Conservation (phyloP, 1,140 invertebrate genomes). For the Drosophila lacteicornis region DNA sequence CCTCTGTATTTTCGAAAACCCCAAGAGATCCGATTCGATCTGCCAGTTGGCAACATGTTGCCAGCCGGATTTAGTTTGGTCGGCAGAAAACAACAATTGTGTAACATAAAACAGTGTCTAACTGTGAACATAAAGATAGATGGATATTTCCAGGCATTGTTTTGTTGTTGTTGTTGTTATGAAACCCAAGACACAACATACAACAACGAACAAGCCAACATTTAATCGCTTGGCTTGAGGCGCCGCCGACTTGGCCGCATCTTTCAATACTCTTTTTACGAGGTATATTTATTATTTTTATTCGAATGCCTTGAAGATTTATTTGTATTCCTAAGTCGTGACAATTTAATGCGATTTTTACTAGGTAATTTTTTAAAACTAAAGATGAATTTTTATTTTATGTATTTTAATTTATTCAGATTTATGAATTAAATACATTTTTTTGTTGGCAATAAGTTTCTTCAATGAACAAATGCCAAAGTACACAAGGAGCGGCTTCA, state of each 20-base stretch:
- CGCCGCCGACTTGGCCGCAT: constrained; percentile 17
- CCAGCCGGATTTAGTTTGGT: constrained; percentile 34
- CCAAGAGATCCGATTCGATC: constrained; percentile 21
- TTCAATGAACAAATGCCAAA: no score
- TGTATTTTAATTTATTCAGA: no score
- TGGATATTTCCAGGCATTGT: constrained; percentile 79
- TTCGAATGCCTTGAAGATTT: background rate
- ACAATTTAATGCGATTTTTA: no score
- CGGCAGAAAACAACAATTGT: constrained; percentile 43
- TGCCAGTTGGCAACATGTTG: constrained; percentile 44
- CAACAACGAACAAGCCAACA: constrained; percentile 32
- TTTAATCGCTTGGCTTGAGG: constrained; percentile 29
- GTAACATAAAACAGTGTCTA: constrained; percentile 43
- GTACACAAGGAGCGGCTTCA: no score
- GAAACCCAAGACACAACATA: constrained; percentile 64
- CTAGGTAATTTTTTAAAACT: no score
- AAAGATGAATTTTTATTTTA: no score
- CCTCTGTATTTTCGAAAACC: constrained; percentile 7
- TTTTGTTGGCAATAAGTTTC: no score
- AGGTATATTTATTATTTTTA: background rate
- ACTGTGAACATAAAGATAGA: constrained; percentile 53
- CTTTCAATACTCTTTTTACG: constrained; percentile 6
- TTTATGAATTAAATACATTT: no score
- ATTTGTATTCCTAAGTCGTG: background rate
- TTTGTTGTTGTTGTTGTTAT: constrained; percentile 65